Conservation (phyloP, 2,113 vertebrate genomes). For the Microtus richardsoni region DNA sequence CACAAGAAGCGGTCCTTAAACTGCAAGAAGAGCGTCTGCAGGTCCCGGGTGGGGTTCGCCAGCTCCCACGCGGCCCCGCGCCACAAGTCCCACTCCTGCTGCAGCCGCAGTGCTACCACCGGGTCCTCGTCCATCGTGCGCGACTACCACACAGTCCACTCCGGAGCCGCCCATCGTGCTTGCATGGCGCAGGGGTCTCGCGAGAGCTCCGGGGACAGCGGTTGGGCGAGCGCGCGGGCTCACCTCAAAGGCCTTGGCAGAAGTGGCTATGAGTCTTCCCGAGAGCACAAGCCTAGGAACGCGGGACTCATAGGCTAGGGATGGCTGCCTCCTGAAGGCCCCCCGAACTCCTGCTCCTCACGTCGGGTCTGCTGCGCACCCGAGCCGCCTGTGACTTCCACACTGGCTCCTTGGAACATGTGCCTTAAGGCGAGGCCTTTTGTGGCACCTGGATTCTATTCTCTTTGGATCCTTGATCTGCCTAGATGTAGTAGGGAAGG, state of each 20-base stretch:
- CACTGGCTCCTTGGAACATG: neutral
- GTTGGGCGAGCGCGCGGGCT: too few relatives aligned
- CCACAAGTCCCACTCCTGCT: slow-evolving; percentile 88
- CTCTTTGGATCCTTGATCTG: too few relatives aligned
- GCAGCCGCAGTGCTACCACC: slow-evolving; percentile 90
- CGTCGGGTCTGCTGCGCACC: fast-evolving
- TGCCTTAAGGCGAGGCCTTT: neutral
- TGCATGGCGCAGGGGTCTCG: neutral
- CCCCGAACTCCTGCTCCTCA: fast-evolving
- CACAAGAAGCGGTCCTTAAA: slow-evolving; percentile 95
- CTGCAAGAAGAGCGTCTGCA: slow-evolving; percentile 92
- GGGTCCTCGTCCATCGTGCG: slow-evolving; percentile 88
- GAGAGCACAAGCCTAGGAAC: neutral
- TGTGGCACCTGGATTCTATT: neutral
- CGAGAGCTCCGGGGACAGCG: neutral
- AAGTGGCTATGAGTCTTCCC: neutral
- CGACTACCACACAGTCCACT: neutral
- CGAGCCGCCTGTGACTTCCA: neutral
- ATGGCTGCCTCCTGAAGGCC: fast-evolving
- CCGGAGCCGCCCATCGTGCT: neutral
- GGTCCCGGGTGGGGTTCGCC: slow-evolving; percentile 93
- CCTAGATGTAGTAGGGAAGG: too few relatives aligned
- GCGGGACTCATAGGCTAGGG: too few relatives aligned
- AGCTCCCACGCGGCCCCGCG: slow-evolving; percentile 46
- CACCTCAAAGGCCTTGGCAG: neutral